These are phyloP conservation scores for Drosophila kikkawai DNA, from an alignment of 1,140 invertebrate species.

Conservation along the genomic window DNA sequence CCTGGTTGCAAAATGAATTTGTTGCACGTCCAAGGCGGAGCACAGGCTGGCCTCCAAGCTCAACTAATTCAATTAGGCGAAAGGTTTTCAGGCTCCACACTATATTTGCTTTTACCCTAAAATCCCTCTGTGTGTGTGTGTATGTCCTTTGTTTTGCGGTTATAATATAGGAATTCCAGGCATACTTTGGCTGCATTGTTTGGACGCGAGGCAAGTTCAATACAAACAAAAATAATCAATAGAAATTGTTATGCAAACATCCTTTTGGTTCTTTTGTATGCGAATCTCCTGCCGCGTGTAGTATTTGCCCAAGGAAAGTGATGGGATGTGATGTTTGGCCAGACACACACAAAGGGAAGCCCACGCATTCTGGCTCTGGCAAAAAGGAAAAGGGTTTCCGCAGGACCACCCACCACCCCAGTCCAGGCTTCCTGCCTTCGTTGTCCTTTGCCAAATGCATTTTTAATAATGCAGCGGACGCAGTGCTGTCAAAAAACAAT, in stretches of 20 bases:
- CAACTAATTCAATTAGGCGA: conserved; percentile 60
- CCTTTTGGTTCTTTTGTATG: conserved; percentile 62
- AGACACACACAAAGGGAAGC: conserved; percentile 15
- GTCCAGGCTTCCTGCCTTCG: neutral
- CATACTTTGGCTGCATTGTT: conserved; percentile 63
- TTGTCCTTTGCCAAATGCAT: conserved; percentile 54
- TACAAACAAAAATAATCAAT: conserved; percentile 78
- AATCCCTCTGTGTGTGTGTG: conserved; percentile 27
- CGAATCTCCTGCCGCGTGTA: conserved; percentile 28
- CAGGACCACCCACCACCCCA: neutral
- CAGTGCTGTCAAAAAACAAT: conserved; percentile 74
- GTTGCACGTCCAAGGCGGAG: conserved; percentile 51
- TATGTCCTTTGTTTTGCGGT: conserved; percentile 60
- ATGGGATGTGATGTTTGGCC: conserved; percentile 60
- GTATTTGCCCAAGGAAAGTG: conserved; percentile 71
- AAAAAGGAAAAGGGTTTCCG: conserved; percentile 30
- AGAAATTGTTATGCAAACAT: conserved; percentile 78
- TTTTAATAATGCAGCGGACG: conserved; percentile 73
- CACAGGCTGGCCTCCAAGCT: conserved; percentile 4
- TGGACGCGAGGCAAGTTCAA: conserved; percentile 31
- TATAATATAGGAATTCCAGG: conserved; percentile 65
- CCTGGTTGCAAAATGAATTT: conserved; percentile 67
- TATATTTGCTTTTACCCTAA: conserved; percentile 47
- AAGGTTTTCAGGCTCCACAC: neutral
- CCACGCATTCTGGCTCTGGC: conserved; percentile 8